Evolutionary conservation across 2,113 vertebrate species (phyloP), one percentile per base, ranked within the genome.

Genomic region (Aspiorhynchus laticeps): DNA sequence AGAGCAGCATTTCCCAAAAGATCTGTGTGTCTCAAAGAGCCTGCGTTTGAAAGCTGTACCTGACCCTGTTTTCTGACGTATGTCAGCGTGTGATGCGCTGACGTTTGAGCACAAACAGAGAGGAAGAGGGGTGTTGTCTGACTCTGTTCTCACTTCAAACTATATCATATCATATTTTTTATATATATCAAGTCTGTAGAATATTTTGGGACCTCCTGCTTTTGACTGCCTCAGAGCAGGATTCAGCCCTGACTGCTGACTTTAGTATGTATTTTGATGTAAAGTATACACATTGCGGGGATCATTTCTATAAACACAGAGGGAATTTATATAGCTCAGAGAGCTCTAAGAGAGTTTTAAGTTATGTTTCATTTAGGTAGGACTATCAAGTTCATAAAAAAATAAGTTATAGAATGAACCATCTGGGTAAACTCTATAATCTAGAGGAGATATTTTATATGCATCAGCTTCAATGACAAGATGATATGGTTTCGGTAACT

Each of bases 61-160:
- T 87, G 86, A 83, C 86, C 86, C 80, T 87, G 86, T 87, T 87
- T 87, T 74, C 80, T 87, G 86, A 87, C 69, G 86, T 38, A 48
- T 76, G 80, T 87, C 86, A 83, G 80, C 61, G 41, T 67, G 71
- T 76, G 56, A 76, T 86, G 78, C 21, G 26, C 74, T 65, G 84
- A 79, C 19, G 77, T 79, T 56, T 36, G 28, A 65, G 74, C 63
- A 26, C 31, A 67, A 80, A 80, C 56, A 26, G 33, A 56, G 82
- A 43, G 67, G 71, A 51, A 76, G 53, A 61, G 56, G 41, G 75
- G 28, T 76, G 69, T 80, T 61, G 69, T 84, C 82, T 84, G 26
- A 69, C 80, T 67, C 17, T 74, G 76, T 86, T 65, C 56, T 76
- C 84, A 15, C 65, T 53, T 80, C 56, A 73, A 59, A 67, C 77